Base-by-base conservation (phyloP, 2,113 vertebrate species). In the Plectropomus leopardus region DNA sequence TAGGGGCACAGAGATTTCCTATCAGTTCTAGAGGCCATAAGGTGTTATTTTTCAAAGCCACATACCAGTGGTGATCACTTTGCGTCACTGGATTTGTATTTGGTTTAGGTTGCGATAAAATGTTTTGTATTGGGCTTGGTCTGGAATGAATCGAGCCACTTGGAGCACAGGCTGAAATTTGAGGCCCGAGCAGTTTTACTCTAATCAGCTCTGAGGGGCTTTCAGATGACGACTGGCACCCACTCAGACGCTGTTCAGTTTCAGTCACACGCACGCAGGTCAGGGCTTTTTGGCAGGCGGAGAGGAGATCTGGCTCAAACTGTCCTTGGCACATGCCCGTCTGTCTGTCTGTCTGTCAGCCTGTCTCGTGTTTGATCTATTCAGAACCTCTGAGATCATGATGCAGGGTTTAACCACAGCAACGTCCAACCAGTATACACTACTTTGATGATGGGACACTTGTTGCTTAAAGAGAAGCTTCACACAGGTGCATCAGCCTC, bases 251-350 rank as follows among this genome's bases (percentile, higher is more conserved):
- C 48, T 36, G 78, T 45, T 78, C 53, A 50, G 55, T 69, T 70
- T 51, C 69, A 78, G 69, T 36, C 59, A 5, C 58, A 63, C 70
- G 47, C 59, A 11, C 40, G 48, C 19, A 24, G 82, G 78, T 84
- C 70, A 57, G 28, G 21, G 55, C 78, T 4, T 60, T 55, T 76
- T 82, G 75, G 78, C 82, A 60, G 78, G 23, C 72, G 11, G 42
- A 34, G 72, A 57, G 75, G 42, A 48, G 64, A 23, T 16, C 73
- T 74, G 82, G 74, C 70, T 78, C 61, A 57, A 32, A 45, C 14
- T 1, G 45, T 64, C 19, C 23, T 32, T 80, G 85, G 82, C 81
- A 55, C 61, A 58, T 36, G 76, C 36, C 51, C 3, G 14, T 67
- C 74, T 28, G 55, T n/a, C n/a, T n/a, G n/a, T n/a, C n/a, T n/a